A percentile compares a stretch with the other conserved stretches of the same genome.
Conservation (phyloP, 2,113 vertebrate species). For the Amphiprion percula region DNA sequence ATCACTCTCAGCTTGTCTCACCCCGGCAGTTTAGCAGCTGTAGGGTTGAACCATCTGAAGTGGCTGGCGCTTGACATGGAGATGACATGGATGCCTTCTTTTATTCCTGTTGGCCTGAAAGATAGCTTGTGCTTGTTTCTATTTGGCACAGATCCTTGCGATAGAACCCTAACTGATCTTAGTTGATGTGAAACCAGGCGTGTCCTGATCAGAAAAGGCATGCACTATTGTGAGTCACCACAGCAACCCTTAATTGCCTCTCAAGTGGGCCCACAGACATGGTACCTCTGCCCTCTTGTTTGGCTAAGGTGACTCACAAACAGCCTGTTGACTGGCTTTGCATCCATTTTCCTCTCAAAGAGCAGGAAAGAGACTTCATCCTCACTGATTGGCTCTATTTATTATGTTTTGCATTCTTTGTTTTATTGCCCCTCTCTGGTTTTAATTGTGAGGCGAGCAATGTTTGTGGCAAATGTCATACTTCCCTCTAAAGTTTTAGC, state of each 20-base stretch:
- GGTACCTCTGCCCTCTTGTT: constrained; percentile 70
- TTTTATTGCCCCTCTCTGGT: constrained; percentile 43
- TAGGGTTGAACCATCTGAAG: constrained; percentile 38
- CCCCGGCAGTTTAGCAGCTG: constrained; percentile 3
- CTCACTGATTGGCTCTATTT: constrained; percentile 33
- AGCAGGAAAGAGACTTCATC: constrained; percentile 14
- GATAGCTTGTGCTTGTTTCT: constrained; percentile 53
- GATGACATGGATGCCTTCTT: constrained; percentile 52
- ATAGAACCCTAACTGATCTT: constrained; percentile 54
- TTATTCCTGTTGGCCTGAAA: constrained; percentile 50
- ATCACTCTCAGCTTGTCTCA: constrained; percentile 22
- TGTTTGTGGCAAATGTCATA: constrained; percentile 48
- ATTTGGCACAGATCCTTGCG: constrained; percentile 22
- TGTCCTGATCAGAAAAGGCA: constrained; percentile 75
- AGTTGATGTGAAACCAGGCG: constrained; percentile 76
- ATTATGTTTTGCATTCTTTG: constrained; percentile 48
- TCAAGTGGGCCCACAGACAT: constrained; percentile 69
- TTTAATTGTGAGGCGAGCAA: constrained; percentile 46
- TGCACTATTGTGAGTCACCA: constrained; percentile 74
- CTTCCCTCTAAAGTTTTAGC: constrained; percentile 14
- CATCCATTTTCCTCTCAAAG: constrained; percentile 20
- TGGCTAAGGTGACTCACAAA: constrained; percentile 50
- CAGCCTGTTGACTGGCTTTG: constrained; percentile 43
- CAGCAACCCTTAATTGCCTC: constrained; percentile 81
- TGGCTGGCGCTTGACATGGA: constrained; percentile 59